Evolutionary conservation across 2,888 invertebrate genomes (phyloP).

Genomic region (Cerceris ruficornis): DNA sequence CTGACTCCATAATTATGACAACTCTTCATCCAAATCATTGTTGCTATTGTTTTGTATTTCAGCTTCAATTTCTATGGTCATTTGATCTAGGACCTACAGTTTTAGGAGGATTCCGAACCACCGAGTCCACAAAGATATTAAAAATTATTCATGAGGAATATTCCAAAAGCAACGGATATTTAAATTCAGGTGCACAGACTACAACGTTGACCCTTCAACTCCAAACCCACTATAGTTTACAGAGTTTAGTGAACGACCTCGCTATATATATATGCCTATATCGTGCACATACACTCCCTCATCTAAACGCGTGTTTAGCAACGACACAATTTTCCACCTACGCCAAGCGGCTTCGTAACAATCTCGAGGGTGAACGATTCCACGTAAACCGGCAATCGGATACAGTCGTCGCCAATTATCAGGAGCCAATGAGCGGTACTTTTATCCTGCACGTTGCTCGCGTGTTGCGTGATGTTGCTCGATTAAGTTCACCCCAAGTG

Average conservation of each 20-base stretch:
- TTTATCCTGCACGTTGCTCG: conserved; percentile 30
- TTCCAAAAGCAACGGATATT: too few relatives aligned
- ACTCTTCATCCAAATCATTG: too few relatives aligned
- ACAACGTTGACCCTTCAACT: too few relatives aligned
- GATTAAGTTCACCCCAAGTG: conserved; percentile 43
- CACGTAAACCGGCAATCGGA: conserved; percentile 47
- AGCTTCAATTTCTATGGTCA: too few relatives aligned
- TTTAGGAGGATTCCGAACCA: too few relatives aligned
- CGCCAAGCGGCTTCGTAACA: conserved; percentile 54
- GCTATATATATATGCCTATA: background rate
- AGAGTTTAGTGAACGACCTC: background rate
- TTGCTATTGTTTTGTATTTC: too few relatives aligned
- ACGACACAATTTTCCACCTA: conserved; percentile 57
- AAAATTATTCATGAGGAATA: too few relatives aligned
- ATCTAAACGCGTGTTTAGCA: conserved; percentile 35
- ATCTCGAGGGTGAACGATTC: conserved; percentile 58
- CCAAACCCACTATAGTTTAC: too few relatives aligned
- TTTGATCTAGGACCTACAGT: too few relatives aligned
- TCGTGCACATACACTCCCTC: background rate
- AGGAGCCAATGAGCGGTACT: conserved; percentile 60
- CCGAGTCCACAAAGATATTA: too few relatives aligned
- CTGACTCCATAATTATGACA: too few relatives aligned
- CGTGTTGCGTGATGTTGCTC: conserved; percentile 62
- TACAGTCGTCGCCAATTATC: conserved; percentile 61
- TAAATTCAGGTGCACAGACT: too few relatives aligned